These are phyloP conservation scores for Linnaemya tessellans DNA, from an alignment of 2,888 invertebrate genomes.

Conservation along the genomic window DNA sequence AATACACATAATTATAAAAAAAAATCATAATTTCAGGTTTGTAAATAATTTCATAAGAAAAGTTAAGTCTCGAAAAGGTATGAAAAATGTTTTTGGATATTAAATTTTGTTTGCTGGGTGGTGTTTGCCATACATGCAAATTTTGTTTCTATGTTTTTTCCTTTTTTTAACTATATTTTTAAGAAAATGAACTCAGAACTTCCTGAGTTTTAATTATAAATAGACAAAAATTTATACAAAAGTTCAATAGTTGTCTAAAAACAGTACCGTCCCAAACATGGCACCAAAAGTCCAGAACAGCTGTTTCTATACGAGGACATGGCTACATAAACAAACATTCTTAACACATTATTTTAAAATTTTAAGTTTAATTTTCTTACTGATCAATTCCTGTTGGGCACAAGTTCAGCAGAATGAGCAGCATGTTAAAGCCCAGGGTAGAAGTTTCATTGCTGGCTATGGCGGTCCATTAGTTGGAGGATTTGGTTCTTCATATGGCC, in stretches of 20 bases:
- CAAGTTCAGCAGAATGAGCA: constrained; percentile 27
- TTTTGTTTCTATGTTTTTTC: constrained; percentile 2
- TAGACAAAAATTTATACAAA: neutral
- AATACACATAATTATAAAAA: too few species aligned
- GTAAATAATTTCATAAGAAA: too few species aligned
- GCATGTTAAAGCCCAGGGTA: constrained; percentile 49
- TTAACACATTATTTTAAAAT: constrained; percentile 11
- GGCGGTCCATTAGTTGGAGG: constrained; percentile 34
- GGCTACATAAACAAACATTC: neutral
- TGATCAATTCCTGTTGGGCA: constrained; percentile 8
- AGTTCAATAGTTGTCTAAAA: constrained; percentile 18
- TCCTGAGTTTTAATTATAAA: constrained; percentile 53
- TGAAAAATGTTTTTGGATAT: neutral
- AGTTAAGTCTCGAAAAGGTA: too few species aligned
- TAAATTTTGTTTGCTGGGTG: neutral
- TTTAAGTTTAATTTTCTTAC: constrained; percentile 32
- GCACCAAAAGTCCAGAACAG: constrained; percentile 37
- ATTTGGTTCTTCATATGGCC: constrained; percentile 53
- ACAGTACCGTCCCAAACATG: constrained; percentile 37
- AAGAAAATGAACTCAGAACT: constrained; percentile 10
- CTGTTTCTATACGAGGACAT: neutral
- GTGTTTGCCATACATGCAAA: constrained; percentile 32
- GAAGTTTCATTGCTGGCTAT: constrained; percentile 54
- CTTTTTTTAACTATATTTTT: neutral
- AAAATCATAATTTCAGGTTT: too few species aligned